Evolutionary conservation across 1,140 invertebrate species (phyloP), one percentile per base, ranked within the genome.

Genomic region (Drosophila sturtevanti): DNA sequence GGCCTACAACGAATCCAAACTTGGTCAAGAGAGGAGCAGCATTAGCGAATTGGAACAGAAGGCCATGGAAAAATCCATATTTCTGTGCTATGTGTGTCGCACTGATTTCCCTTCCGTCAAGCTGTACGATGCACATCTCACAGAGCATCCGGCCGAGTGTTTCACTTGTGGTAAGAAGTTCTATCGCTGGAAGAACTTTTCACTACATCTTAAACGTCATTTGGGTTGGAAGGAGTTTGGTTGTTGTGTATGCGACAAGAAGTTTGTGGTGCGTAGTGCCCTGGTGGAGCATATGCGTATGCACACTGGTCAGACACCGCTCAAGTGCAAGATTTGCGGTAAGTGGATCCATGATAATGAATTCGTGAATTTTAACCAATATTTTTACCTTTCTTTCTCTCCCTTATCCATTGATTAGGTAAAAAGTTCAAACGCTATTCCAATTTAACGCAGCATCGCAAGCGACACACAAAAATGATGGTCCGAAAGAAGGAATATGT

Each of bases 381-480:
- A 14, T 41, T n/a, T n/a, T n/a, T n/a, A n/a, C n/a, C n/a, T n/a
- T n/a, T 10, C 9, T n/a, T 38, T 21, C 31, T 18, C 0, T 10
- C 4, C 0, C n/a, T n/a, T n/a, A n/a, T 9, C 59, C n/a, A 6
- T 4, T 34, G 9, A 11, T 4, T 16, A 91, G 90, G 90, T 6
- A 95, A 96, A 87, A 95, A 95, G n/a, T 98, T 98, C 91, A 94
- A 95, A 21, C 94, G 97, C 12, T 95, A 97, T 91, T 97, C 96
- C 61, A 97, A 97, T 91, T 93, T 98, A 78, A 96, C 96, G 11
- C 96, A 97, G 82, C 97, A 98, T 91, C 95, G 95, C 73, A 96
- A 95, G 78, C 92, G 93, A 6, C 94, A 94, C 89, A 95, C 95
- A 81, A 92, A 95, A 14, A 93, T 95, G 72, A 92, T 94, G 16